Base-by-base conservation (phyloP, 1,140 invertebrate genomes). In the Diuraphis noxia region DNA sequence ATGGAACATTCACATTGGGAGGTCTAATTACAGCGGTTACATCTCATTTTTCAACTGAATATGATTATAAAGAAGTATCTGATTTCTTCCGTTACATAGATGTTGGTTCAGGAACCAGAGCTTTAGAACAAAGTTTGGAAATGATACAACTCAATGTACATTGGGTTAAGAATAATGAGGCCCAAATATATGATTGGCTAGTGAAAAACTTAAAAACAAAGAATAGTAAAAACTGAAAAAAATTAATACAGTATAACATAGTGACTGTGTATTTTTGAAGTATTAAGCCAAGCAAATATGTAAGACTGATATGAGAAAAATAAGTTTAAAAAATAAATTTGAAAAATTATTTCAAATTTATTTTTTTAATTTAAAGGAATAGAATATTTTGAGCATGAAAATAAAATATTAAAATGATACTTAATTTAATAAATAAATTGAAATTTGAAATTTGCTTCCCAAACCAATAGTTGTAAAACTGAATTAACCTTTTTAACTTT, bases 121-220 rank as follows among this genome's bases (percentile, higher is more conserved):
- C 96, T n/a, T 93, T 97, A 40, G 95, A 96, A 52, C 96, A 97
- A 93, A 96, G 96, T 93, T 93, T 97, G 88, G 97, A 97, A 94
- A 96, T 95, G n/a, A 97, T 97, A 91, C 95, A 95, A 92, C 95
- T 96, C 72, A 97, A 97, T 93, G 96, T 97, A n/a, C 95, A 96
- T 91, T 97, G 96, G 96, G 95, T 96, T 3, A 94, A 95, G 72
- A 94, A 95, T 63, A 96, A 96, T 92, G 95, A 96, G n/a, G 94
- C 95, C 5, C 93, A 94, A 63, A 94, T 96, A 46, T 94, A 95
- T 92, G 92, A 94, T 82, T 96, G 96, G 96, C 94, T 96, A 5
- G 93, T 93, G n/a, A 94, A 94, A 52, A 94, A 95, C 92, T 43
- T 86, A 52, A 91, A 91, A 82, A 23, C 43, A 19, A 72, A 52